Conservation (phyloP, 2,113 vertebrate species). For the Myotis brandtii region DNA sequence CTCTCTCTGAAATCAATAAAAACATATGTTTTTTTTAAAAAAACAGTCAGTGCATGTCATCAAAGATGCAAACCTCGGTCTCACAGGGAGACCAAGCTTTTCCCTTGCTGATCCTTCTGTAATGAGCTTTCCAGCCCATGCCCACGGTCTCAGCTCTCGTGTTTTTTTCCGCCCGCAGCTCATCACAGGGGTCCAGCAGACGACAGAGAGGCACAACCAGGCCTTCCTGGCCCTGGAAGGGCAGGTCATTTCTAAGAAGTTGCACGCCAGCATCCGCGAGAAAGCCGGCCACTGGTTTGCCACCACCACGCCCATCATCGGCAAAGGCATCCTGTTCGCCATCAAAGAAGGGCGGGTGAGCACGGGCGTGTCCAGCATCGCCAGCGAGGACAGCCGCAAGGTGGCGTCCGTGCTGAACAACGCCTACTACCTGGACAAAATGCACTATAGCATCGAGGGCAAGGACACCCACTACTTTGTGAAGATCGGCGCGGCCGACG, state of each 20-base stretch:
- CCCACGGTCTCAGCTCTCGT: slow-evolving; percentile 37
- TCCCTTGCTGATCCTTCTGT: background rate
- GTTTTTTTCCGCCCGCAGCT: slow-evolving; percentile 87
- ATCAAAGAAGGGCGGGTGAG: slow-evolving; percentile 95
- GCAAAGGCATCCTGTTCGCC: slow-evolving; percentile 97
- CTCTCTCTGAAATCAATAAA: too few relatives aligned
- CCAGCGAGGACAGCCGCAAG: slow-evolving; percentile 96
- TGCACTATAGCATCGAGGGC: slow-evolving; percentile 97
- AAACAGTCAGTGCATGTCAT: fast-evolving
- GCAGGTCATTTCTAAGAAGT: slow-evolving; percentile 94
- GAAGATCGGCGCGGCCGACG: slow-evolving; percentile 95
- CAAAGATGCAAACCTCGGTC: fast-evolving
- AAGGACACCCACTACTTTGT: slow-evolving; percentile 97
- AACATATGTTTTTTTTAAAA: too few relatives aligned
- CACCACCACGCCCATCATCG: slow-evolving; percentile 94
- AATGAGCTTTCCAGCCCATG: background rate
- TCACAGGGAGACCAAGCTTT: background rate
- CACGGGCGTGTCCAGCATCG: slow-evolving; percentile 92
- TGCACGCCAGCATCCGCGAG: slow-evolving; percentile 90
- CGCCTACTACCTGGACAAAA: slow-evolving; percentile 96
- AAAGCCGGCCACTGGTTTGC: slow-evolving; percentile 98
- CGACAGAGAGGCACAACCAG: slow-evolving; percentile 96
- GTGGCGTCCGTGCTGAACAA: slow-evolving; percentile 95
- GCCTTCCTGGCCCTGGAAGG: slow-evolving; percentile 98
- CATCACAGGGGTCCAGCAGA: slow-evolving; percentile 97